Evolutionary conservation across 2,113 vertebrate genomes (phyloP).

Genomic region (Miniopterus natalensis): DNA sequence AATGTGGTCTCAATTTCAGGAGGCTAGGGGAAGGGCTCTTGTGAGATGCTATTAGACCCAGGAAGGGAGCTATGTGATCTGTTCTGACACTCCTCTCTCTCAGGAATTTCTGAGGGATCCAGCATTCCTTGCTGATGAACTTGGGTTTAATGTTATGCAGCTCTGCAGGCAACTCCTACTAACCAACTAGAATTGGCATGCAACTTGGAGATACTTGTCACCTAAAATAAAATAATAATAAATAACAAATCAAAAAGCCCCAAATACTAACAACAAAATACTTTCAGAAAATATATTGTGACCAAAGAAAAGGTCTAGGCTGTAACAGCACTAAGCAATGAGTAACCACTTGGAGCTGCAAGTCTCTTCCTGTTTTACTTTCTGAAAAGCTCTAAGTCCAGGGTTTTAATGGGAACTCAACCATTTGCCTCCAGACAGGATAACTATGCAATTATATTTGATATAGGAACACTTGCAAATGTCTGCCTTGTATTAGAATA

Average conservation of each 20-base stretch:
- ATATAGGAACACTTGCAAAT: background rate
- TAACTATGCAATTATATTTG: background rate
- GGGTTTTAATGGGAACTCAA: background rate
- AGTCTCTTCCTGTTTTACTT: background rate
- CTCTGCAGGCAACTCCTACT: background rate
- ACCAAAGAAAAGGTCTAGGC: background rate
- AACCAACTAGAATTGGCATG: background rate
- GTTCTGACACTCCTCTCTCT: background rate
- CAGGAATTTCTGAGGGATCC: background rate
- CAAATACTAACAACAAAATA: background rate
- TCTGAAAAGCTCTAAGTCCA: background rate
- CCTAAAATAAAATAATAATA: background rate
- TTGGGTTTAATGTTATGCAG: accelerated
- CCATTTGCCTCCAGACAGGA: background rate
- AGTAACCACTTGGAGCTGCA: background rate
- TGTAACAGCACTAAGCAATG: background rate
- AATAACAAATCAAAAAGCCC: background rate
- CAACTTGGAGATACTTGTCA: background rate
- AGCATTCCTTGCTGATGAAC: background rate
- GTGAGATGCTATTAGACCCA: no score
- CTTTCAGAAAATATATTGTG: background rate
- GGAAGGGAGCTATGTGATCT: background rate
- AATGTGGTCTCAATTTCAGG: background rate
- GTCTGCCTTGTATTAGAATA: background rate
- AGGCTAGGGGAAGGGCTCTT: background rate